Base-by-base conservation (phyloP, 2,888 invertebrate species). In the Camponotus fellah region DNA sequence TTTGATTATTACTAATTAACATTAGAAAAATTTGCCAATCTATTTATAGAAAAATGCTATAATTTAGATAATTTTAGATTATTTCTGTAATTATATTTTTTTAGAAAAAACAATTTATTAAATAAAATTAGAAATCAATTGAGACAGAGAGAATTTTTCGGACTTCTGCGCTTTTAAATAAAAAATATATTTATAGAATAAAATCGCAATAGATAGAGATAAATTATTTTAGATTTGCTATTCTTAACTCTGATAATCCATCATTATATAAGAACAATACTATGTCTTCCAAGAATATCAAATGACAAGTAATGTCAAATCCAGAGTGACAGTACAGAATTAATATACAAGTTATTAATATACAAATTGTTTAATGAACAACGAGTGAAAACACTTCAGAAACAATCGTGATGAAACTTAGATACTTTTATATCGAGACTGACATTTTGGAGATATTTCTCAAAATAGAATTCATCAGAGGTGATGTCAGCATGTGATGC, bases 401-500 rank as follows among this genome's bases (percentile, higher is more conserved):
- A 69, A 34, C 17, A 40, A 79, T 58, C 14, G 32, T 32, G 69
- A 34, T 32, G 58, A 34, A 60, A n/a, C 26, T 72, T 26, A 72
- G 14, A 37, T 66, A n/a, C 5, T 9, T 72, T 12, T 34, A 3
- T 60, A 4, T 12, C 32, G n/a, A n/a, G 49, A 8, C 26, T 40
- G 17, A 37, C 43, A 76, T 87, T 80, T 62, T 46, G 66, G 40
- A 37, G 72, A 77, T 56, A 77, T 34, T n/a, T 46, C 37, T 82
- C 75, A 58, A 76, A 66, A 56, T 82, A 84, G n/a, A 71, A 43
- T 8, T 10, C 4, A 34, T 85, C 83, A 77, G 74, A 86, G 26
- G 0, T 81, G 26, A 37, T 84, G 85, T 87, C 86, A 84, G 85
- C 64, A 82, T 85, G 87, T 85, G 88, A 92, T 86, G 83, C 86